Conservation (phyloP, 2,888 invertebrate genomes). For the Pristionchus fissidentatus region DNA sequence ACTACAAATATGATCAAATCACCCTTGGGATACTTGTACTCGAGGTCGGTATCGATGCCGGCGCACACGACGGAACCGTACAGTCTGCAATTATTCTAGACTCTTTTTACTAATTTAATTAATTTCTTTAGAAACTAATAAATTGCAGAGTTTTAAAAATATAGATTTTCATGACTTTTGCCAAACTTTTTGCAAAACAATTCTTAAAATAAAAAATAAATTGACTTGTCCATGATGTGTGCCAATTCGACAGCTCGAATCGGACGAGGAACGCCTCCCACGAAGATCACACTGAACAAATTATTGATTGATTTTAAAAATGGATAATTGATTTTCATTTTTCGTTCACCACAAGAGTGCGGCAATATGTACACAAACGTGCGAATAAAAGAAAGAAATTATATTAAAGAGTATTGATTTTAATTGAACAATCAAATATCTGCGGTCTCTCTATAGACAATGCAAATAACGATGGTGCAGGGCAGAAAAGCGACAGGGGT, state of each 20-base stretch:
- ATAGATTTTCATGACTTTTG: neutral
- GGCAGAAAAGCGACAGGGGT: no score
- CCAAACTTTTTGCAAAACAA: no score
- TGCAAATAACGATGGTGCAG: no score
- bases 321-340: neutral
- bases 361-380: no score
- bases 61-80: slow-evolving; percentile 99
- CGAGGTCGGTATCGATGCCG: slow-evolving; percentile 98
- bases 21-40: slow-evolving; percentile 96
- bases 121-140: neutral
- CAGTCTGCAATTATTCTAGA: slow-evolving; percentile 80
- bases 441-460: no score
- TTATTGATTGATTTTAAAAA: neutral
- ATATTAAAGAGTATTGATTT: no score
- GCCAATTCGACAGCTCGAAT: slow-evolving; percentile 98
- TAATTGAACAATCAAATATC: no score
- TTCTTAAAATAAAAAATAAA: neutral
- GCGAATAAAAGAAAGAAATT: no score
- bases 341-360: no score
- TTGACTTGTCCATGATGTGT: slow-evolving; percentile 92
- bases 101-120: no score
- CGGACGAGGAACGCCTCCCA: slow-evolving; percentile 98
- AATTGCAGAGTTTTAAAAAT: neutral
- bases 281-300: slow-evolving; percentile 88
- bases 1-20: neutral